Evolutionary conservation across 2,888 invertebrate genomes (phyloP), one percentile per base, ranked within the genome.

Genomic region (Agrochola circellaris): DNA sequence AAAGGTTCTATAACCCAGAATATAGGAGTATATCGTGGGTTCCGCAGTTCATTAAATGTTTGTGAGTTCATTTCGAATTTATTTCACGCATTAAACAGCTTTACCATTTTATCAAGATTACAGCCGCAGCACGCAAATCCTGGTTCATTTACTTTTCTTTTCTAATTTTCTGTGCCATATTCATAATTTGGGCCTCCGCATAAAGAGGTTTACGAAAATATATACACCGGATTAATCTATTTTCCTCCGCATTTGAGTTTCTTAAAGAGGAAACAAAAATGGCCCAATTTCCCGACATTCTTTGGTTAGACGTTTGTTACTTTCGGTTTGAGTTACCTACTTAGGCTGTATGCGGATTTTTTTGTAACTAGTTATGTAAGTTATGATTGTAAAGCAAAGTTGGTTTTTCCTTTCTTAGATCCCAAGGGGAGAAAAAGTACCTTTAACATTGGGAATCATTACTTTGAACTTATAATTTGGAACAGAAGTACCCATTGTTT

Each of bases 41-140:
- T 60, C 69, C 81, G 61, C 48, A 72, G 82, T 82, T 86, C 79
- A 82, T 80, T 85, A 82, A 86, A 75, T 82, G 73, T 68, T 88
- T 78, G 72, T 77, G 82, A 79, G 76, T 79, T 83, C 74, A 81
- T 77, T 79, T 81, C 60, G 62, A 79, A 83, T 83, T 80, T 87
- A 85, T 81, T 87, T 79, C 81, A 73, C 64, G 70, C 70, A 87
- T 84, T 87, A 82, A 78, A 86, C 77, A 62, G 77, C 83, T 77
- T 81, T 85, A 79, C 64, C 80, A 72, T 87, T 88, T 87, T 87
- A 88, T 88, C 89, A 88, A 87, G 85, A 87, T 88, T 88, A 88
- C 79, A 70, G 48, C 73, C 67, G 77, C 78, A 81, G 65, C 85
- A 87, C 89, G 87, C 88, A 85, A 85, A 88, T 85, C 83, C 83